These are phyloP conservation scores for Hycleus cichorii DNA, from an alignment of 1,140 invertebrate genomes.

Conservation along the genomic window DNA sequence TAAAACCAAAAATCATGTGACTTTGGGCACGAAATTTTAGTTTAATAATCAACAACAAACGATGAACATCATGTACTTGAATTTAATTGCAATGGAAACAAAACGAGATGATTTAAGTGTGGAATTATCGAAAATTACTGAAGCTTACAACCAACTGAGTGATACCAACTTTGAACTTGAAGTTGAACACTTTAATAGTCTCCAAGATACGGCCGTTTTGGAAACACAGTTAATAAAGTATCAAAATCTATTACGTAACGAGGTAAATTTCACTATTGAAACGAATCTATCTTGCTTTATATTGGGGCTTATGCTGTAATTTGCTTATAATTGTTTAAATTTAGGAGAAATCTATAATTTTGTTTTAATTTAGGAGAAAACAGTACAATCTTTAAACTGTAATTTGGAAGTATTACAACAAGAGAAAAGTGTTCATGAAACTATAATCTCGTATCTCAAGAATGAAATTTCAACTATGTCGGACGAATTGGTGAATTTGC, in stretches of 20 bases:
- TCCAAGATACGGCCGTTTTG: slow-evolving; percentile 32
- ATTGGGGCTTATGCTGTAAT: slow-evolving; percentile 1
- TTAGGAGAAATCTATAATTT: not conserved
- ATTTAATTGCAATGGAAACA: slow-evolving; percentile 14
- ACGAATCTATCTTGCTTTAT: not conserved
- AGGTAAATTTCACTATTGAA: slow-evolving; percentile 22
- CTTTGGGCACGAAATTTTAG: not conserved
- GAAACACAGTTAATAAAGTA: slow-evolving; percentile 35
- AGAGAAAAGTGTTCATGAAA: slow-evolving; percentile 28
- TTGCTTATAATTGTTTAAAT: not conserved
- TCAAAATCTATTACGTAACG: slow-evolving; percentile 25
- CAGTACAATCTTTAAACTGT: slow-evolving; percentile 6
- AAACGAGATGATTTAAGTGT: slow-evolving; percentile 9
- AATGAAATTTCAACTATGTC: slow-evolving; percentile 30
- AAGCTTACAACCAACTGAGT: slow-evolving; percentile 24
- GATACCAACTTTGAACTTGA: slow-evolving; percentile 33
- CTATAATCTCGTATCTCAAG: slow-evolving; percentile 30
- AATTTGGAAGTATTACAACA: slow-evolving; percentile 26
- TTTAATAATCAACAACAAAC: not conserved
- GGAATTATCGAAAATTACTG: slow-evolving; percentile 2
- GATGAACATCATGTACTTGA: slow-evolving; percentile 3
- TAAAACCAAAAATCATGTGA: not conserved
- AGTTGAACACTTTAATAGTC: slow-evolving; percentile 32
- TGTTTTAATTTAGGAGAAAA: slow-evolving; percentile 7
- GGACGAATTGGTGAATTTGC: slow-evolving; percentile 26